Conservation (phyloP, 2,113 vertebrate species). For the Aegotheles bennettii region DNA sequence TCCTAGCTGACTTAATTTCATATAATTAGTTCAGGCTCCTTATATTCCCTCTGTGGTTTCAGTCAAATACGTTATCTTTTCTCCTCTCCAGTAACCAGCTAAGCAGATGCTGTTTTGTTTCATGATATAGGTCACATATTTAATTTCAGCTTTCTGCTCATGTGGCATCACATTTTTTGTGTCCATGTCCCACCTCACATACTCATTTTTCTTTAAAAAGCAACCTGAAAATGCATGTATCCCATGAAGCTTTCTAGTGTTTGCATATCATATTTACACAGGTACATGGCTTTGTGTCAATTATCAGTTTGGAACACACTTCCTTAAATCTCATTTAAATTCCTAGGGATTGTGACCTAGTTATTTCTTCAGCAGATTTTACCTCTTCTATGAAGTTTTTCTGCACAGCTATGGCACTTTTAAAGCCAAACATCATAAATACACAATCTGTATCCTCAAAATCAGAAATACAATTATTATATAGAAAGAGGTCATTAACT, state of each 20-base stretch:
- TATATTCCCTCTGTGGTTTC: not conserved
- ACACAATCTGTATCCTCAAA: not conserved
- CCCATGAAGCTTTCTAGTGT: not conserved
- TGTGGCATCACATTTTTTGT: not conserved
- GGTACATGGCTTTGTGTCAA: not conserved
- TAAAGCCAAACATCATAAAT: not conserved
- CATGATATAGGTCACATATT: not conserved
- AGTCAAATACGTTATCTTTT: not conserved
- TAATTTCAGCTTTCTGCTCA: not conserved
- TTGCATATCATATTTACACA: not conserved
- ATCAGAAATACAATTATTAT: not conserved
- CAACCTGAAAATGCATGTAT: not conserved
- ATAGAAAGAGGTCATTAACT: not conserved
- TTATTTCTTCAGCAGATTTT: slow-evolving; percentile 36
- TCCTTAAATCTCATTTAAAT: slow-evolving; percentile 34
- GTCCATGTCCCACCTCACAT: not conserved
- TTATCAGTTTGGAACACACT: not conserved
- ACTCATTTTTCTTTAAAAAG: not conserved
- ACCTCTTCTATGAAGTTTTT: not conserved
- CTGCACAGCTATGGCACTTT: not conserved
- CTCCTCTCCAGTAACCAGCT: not conserved
- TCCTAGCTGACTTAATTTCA: not conserved
- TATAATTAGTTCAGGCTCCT: not conserved
- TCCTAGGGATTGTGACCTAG: slow-evolving; percentile 7
- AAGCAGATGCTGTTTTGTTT: not conserved